Evolutionary conservation across 2,113 vertebrate genomes (phyloP), one percentile per base, ranked within the genome.

Genomic region (Cryptotis parvus): DNA sequence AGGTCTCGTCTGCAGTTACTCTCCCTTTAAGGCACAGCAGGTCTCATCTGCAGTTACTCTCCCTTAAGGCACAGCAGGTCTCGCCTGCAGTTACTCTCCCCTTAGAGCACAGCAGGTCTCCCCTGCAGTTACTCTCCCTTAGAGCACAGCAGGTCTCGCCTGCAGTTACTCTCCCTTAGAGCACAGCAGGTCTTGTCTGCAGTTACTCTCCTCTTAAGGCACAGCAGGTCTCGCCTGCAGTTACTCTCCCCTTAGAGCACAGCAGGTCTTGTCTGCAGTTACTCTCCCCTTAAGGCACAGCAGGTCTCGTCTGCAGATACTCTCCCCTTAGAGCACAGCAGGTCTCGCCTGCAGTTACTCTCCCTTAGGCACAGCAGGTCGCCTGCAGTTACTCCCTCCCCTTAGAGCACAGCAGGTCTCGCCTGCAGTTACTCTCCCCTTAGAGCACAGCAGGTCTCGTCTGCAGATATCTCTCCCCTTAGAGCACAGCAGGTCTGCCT

Each of bases 151-250:
- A 58, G 55, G 20, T 49, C 29, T 73, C 31, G 9, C 31, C 69
- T 66, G 52, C 12, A 77, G 9, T 65, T 0, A 68, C 26, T n/a
- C 0, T 0, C 43, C n/a, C n/a, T n/a, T n/a, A 10, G 18, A 41
- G 66, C 52, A 12, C 63, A 16, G 55, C 4, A 58, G 55, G 20
- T 49, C 29, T 73, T 33, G 9, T 33, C 69, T 66, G 52, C 12
- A 77, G 9, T 65, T 0, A 68, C 26, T n/a, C 0, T 0, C 43
- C 0, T 41, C 90, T n/a, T n/a, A 10, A 16, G 37, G 66, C 52
- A 12, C 63, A 16, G 55, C 4, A 58, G 55, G 20, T 49, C 29
- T 73, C 31, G 9, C 31, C 69, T 66, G 52, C 12, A 77, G 9
- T 65, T 0, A 68, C 26, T n/a, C 0, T 0, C 43, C n/a, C n/a